phyloP scores from a whole-genome alignment of 2,888 invertebrate genomes.

The Chrysopilus asiliformis region DNA sequence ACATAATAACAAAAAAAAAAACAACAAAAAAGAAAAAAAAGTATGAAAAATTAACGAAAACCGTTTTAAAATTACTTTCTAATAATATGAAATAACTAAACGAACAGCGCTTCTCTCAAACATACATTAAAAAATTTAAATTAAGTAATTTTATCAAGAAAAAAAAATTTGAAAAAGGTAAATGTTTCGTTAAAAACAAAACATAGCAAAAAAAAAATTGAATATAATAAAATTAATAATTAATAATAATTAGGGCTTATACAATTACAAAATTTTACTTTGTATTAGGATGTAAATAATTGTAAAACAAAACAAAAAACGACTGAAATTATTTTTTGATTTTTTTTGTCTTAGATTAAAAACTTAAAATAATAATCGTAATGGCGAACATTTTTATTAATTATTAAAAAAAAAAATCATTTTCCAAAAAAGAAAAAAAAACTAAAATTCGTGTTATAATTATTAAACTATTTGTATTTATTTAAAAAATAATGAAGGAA shows the following conservation, averaged over 20 bases:
- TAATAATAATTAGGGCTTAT: constrained; percentile 5
- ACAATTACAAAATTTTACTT: constrained; percentile 6
- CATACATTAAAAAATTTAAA: not conserved
- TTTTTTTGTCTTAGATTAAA: constrained; percentile 10
- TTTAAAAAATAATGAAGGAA: no score
- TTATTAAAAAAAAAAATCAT: not conserved
- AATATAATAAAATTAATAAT: constrained; percentile 1
- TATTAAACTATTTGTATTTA: no score
- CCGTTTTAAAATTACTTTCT: not conserved
- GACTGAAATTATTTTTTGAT: constrained; percentile 16
- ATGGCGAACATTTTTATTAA: constrained; percentile 6
- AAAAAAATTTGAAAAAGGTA: not conserved
- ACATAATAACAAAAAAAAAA: not conserved
- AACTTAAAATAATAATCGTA: constrained; percentile 8
- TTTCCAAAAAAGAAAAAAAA: not conserved
- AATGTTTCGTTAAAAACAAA: no score
- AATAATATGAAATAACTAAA: not conserved
- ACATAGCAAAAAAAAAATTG: no score
- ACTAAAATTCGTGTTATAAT: no score
- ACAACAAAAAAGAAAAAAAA: not conserved
- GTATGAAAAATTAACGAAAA: not conserved
- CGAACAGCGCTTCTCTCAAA: no score
- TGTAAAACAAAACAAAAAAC: constrained; percentile 10
- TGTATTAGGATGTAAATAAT: constrained; percentile 14
- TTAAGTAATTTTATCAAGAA: not conserved